A percentile compares a stretch with the other conserved stretches of the same genome.
Evolutionary conservation across 2,797 vertebrate species (phyloP).

Genomic region (Enteromius trimaculatus): DNA sequence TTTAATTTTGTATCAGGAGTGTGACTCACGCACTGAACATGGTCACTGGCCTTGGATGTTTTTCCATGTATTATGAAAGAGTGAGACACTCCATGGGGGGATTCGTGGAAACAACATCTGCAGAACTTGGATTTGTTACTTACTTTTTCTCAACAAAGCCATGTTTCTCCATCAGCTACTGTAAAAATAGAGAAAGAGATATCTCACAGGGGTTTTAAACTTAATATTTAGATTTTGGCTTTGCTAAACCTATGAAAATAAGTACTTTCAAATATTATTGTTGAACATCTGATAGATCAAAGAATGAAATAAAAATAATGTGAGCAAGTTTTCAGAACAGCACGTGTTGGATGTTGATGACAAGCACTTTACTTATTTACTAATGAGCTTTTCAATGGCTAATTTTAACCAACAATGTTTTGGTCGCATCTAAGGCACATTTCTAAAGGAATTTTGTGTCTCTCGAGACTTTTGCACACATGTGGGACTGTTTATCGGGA

Average conservation of each 20-base stretch:
- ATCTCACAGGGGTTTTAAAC: background rate
- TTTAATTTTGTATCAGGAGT: background rate
- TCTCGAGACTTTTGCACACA: slow-evolving; percentile 48
- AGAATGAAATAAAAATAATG: background rate
- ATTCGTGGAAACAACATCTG: background rate
- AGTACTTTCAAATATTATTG: background rate
- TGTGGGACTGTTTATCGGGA: slow-evolving; percentile 60
- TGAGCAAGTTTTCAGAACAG: background rate
- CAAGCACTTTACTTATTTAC: background rate
- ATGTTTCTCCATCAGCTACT: slow-evolving; percentile 68
- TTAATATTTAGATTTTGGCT: background rate
- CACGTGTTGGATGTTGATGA: background rate
- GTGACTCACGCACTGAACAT: slow-evolving; percentile 8
- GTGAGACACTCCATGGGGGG: background rate
- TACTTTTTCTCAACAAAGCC: slow-evolving; percentile 76
- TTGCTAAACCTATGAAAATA: background rate
- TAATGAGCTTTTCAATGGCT: background rate
- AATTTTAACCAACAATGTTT: background rate
- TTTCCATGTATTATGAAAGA: background rate
- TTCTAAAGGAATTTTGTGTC: slow-evolving; percentile 28
- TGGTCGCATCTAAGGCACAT: background rate
- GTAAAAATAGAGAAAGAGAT: slow-evolving; percentile 45
- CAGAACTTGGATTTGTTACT: slow-evolving; percentile 54
- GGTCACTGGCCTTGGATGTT: background rate
- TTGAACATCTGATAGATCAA: background rate